Evolutionary conservation across 2,888 invertebrate species (phyloP), one percentile per base, ranked within the genome.

Genomic region (Cantharis lateralis): DNA sequence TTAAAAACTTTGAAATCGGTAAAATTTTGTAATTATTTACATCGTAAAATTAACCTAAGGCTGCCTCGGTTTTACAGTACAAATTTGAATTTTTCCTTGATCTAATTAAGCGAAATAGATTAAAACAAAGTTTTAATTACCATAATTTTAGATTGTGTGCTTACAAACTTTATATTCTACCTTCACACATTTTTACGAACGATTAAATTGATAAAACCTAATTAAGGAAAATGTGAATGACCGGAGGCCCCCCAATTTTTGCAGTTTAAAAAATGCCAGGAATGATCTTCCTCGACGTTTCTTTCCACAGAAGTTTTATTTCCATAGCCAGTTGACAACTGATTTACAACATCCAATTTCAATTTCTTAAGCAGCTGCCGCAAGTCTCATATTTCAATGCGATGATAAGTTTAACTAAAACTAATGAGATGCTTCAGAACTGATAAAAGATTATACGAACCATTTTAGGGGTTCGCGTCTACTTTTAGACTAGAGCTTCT

Each of bases 371-470:
- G 48, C 48, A 48, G 48, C 48, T 48, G 48, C 48, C 48, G n/a
- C 48, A 48, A 48, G 48, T 48, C 48, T 48, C 48, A 48, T 48
- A 48, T 48, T 48, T 48, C 48, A 48, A 48, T 48, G 20, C 26
- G 69, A 32, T 69, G 69, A 69, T 69, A 69, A 20, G 15, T 32
- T 15, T 16, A 32, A 69, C 28, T 69, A 69, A 32, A 69, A 69
- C 69, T 69, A 69, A 69, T 32, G 69, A 69, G 69, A 69, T 32
- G 69, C 28, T 24, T 16, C 69, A 15, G 69, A 69, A 69, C 20
- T 26, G 69, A 69, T 69, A 69, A 26, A 32, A 69, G 16, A 69
- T 69, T n/a, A 69, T 15, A 69, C 69, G 69, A 28, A 16, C 69
- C 28, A 69, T 69, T 69, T 69, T 69, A 32, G 69, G 32, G 69